Evolutionary conservation across 2,797 vertebrate genomes (phyloP).

Genomic region (Naso thynnoides): DNA sequence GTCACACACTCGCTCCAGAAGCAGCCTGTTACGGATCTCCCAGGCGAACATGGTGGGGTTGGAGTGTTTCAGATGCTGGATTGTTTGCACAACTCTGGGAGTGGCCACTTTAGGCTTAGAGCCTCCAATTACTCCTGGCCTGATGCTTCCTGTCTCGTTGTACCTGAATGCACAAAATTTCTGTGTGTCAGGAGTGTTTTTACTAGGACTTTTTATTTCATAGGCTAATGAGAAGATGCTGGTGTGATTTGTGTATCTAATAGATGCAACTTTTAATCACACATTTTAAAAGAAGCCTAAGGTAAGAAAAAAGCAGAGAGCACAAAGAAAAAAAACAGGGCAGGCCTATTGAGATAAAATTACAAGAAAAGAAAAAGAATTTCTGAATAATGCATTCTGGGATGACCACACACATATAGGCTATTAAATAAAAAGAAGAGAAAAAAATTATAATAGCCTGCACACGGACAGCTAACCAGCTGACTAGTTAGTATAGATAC

Average conservation of each 20-base stretch:
- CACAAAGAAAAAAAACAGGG: not conserved
- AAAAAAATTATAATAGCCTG: no score
- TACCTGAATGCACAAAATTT: slow-evolving; percentile 80
- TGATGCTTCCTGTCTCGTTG: slow-evolving; percentile 93
- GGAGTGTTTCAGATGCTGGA: slow-evolving; percentile 91
- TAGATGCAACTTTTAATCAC: no score
- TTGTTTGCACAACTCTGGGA: slow-evolving; percentile 92
- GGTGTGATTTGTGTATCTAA: no score
- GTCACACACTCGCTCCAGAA: slow-evolving; percentile 91
- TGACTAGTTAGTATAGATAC: not conserved
- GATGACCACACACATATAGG: not conserved
- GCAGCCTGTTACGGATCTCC: slow-evolving; percentile 92
- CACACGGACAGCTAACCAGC: no score
- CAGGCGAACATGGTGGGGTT: slow-evolving; percentile 95
- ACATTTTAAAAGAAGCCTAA: no score
- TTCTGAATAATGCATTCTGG: not conserved
- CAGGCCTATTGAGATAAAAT: not conserved
- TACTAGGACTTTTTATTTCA: no score
- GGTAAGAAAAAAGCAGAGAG: not conserved
- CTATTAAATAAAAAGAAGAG: not conserved
- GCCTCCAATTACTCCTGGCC: slow-evolving; percentile 92
- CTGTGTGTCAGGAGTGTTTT: slow-evolving; percentile 5
- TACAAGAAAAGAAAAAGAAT: not conserved
- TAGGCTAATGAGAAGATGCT: no score
- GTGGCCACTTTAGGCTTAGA: slow-evolving; percentile 96